Conservation (phyloP, 2,888 invertebrate genomes). For the Protonemura montana region DNA sequence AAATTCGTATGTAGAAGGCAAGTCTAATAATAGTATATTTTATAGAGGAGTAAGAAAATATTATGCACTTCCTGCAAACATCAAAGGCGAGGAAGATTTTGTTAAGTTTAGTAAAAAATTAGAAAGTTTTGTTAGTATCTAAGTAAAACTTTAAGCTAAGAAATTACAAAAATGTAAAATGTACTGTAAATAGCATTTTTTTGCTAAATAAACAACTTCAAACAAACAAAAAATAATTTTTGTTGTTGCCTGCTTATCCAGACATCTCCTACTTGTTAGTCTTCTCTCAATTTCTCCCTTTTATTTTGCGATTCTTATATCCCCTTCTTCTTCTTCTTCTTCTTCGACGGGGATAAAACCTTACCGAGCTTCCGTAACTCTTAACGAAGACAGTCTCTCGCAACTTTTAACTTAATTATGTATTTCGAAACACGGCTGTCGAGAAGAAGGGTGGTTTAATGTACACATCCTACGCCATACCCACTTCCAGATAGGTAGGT, state of each 20-base stretch:
- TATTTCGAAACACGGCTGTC: conserved; percentile 42
- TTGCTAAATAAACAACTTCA: too few relatives aligned
- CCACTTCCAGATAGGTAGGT: neutral
- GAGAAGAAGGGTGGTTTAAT: conserved; percentile 13
- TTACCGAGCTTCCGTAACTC: conserved; percentile 21
- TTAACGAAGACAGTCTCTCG: conserved; percentile 18
- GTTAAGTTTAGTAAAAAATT: too few relatives aligned
- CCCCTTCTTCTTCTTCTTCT: neutral
- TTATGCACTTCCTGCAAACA: too few relatives aligned
- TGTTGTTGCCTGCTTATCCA: conserved; percentile 37
- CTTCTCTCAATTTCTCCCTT: conserved; percentile 25
- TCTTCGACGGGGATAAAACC: neutral
- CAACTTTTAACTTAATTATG: conserved; percentile 43
- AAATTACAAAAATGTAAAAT: too few relatives aligned
- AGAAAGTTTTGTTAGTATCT: too few relatives aligned
- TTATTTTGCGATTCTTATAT: conserved; percentile 22
- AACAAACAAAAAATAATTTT: conserved; percentile 42
- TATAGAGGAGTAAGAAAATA: too few relatives aligned
- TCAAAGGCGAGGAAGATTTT: too few relatives aligned
- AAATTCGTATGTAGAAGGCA: too few relatives aligned
- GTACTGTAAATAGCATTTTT: too few relatives aligned
- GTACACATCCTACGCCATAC: neutral
- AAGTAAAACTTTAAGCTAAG: too few relatives aligned
- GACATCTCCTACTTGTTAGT: conserved; percentile 21
- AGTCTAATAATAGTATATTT: too few relatives aligned